Conservation (phyloP, 2,888 invertebrate genomes). For the Mythimna lalbum region DNA sequence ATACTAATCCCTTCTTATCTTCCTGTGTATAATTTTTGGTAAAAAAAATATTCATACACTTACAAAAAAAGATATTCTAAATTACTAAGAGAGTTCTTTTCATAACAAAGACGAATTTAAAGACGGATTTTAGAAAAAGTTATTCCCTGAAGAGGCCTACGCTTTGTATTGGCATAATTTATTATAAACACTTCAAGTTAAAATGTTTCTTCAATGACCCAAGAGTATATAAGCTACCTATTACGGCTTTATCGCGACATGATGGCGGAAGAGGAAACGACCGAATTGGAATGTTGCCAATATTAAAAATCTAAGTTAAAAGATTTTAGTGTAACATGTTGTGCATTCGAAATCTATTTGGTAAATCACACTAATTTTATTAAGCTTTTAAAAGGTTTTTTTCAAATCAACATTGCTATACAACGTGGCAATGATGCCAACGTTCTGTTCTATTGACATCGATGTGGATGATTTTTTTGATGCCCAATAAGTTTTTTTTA, state of each 20-base stretch:
- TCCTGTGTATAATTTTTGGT: no score
- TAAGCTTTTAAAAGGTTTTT: no score
- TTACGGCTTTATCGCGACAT: neutral
- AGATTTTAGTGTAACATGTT: neutral
- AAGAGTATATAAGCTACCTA: conserved; percentile 4
- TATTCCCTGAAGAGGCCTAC: neutral
- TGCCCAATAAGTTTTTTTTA: no score
- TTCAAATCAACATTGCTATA: no score
- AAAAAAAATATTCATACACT: neutral
- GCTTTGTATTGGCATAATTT: neutral
- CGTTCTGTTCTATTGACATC: no score
- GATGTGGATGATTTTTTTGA: no score
- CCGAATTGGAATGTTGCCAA: conserved; percentile 11
- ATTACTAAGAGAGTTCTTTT: neutral
- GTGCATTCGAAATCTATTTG: neutral
- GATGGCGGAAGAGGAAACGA: neutral
- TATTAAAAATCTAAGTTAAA: neutral
- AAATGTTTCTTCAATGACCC: neutral
- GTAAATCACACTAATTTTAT: no score
- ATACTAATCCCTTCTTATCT: no score
- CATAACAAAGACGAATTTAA: neutral
- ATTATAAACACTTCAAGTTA: neutral
- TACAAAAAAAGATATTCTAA: neutral
- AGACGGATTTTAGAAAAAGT: neutral
- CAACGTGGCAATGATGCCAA: no score